These are phyloP conservation scores for Coturnix japonica DNA, from an alignment of 2,113 vertebrate genomes.

Conservation along the genomic window DNA sequence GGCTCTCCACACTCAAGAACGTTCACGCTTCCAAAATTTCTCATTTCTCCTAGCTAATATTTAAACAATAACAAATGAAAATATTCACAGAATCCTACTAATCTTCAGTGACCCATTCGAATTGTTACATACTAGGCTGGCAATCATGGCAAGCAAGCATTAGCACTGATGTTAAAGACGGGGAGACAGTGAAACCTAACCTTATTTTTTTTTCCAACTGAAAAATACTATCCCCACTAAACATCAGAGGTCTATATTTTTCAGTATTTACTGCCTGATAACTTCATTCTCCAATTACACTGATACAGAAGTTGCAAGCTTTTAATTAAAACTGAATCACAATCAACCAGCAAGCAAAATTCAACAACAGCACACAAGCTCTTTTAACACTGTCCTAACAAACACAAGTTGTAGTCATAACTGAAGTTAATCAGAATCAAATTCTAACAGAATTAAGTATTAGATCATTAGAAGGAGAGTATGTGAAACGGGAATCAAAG, in stretches of 20 bases:
- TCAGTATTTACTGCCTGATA: background rate
- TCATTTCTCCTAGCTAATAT: background rate
- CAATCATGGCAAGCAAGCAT: background rate
- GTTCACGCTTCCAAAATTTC: background rate
- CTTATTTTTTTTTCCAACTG: background rate
- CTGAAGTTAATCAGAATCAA: background rate
- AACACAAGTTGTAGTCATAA: background rate
- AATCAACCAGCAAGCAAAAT: background rate
- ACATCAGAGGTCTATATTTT: fast-evolving
- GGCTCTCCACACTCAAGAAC: background rate
- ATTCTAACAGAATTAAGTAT: background rate
- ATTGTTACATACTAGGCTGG: background rate
- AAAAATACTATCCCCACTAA: background rate
- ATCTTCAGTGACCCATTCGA: background rate
- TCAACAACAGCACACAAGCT: background rate
- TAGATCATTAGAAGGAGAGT: background rate
- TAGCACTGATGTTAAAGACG: fast-evolving
- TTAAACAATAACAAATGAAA: background rate
- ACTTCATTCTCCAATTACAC: background rate
- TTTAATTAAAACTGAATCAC: background rate
- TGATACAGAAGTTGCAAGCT: background rate
- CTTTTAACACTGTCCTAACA: background rate
- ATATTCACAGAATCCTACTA: background rate
- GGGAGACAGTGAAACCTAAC: background rate
- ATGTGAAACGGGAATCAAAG: background rate